These are phyloP conservation scores for Cryptocheilus praepositus DNA, from an alignment of 2,888 invertebrate genomes.

Conservation along the genomic window DNA sequence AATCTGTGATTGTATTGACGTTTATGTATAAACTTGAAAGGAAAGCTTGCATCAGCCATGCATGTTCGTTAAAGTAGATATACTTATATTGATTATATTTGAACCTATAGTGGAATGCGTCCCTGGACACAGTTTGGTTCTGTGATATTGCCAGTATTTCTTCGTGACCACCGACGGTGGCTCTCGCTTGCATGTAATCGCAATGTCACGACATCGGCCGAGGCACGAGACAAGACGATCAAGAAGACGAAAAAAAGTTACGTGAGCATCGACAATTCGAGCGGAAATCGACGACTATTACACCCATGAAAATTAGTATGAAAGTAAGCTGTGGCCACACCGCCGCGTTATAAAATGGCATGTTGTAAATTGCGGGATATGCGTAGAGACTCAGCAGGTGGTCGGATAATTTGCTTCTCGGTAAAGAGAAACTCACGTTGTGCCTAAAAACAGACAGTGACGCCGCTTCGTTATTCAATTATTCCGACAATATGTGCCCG, in stretches of 20 bases:
- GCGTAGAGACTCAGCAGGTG: too few relatives aligned
- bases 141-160: constrained; percentile 31
- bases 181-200: constrained; percentile 66
- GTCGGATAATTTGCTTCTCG: too few relatives aligned
- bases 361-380: too few relatives aligned
- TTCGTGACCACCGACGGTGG: constrained; percentile 48
- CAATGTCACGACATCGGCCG: constrained; percentile 62
- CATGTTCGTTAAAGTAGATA: too few relatives aligned
- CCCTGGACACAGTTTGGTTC: constrained; percentile 25
- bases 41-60: too few relatives aligned
- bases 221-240: constrained; percentile 53
- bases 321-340: constrained; percentile 34
- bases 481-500: too few relatives aligned
- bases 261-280: constrained; percentile 57
- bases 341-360: constrained; percentile 41
- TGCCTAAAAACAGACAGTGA: too few relatives aligned
- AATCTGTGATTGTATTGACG: neutral
- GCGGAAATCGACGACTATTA: constrained; percentile 51
- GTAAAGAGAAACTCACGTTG: too few relatives aligned
- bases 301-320: constrained; percentile 46
- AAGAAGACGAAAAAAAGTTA: constrained; percentile 48
- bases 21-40: too few relatives aligned
- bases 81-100: neutral
- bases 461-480: too few relatives aligned
- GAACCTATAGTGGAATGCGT: constrained; percentile 19